Evolutionary conservation across 1,140 invertebrate genomes (phyloP).

Genomic region (Thaumatotibia leucotreta): DNA sequence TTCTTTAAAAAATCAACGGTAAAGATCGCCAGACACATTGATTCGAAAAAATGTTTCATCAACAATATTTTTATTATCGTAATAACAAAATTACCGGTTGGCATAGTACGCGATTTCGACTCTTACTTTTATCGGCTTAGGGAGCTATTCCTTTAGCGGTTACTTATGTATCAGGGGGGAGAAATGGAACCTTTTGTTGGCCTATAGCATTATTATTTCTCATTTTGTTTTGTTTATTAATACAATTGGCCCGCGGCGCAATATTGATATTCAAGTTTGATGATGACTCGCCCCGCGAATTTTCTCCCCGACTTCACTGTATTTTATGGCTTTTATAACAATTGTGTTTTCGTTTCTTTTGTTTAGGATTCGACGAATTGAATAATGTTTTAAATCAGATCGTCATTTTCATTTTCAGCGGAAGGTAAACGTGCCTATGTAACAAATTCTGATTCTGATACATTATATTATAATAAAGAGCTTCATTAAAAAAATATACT

Average conservation of each 20-base stretch:
- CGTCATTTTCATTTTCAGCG: constrained; percentile 25
- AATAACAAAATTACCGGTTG: constrained; percentile 75
- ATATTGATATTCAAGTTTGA: constrained; percentile 77
- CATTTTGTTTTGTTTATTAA: constrained; percentile 77
- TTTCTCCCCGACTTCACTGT: constrained; percentile 57
- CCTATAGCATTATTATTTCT: constrained; percentile 76
- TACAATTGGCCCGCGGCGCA: constrained; percentile 75
- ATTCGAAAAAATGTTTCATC: constrained; percentile 75
- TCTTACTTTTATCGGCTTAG: constrained; percentile 56
- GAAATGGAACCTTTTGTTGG: constrained; percentile 75
- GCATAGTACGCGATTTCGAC: constrained; percentile 48
- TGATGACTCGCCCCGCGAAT: constrained; percentile 66
- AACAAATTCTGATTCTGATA: background rate
- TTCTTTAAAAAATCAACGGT: constrained; percentile 68
- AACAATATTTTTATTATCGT: constrained; percentile 75
- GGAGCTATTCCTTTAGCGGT: constrained; percentile 49
- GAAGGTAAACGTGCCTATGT: background rate
- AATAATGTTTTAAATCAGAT: constrained; percentile 44
- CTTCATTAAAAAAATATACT: background rate
- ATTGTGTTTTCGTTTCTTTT: constrained; percentile 54
- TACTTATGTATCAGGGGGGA: constrained; percentile 57
- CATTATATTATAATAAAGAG: background rate
- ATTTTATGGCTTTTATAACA: constrained; percentile 70
- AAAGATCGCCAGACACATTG: constrained; percentile 68
- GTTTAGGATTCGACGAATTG: constrained; percentile 40